Conservation (phyloP, 2,113 vertebrate genomes). For the Isichthys henryi region DNA sequence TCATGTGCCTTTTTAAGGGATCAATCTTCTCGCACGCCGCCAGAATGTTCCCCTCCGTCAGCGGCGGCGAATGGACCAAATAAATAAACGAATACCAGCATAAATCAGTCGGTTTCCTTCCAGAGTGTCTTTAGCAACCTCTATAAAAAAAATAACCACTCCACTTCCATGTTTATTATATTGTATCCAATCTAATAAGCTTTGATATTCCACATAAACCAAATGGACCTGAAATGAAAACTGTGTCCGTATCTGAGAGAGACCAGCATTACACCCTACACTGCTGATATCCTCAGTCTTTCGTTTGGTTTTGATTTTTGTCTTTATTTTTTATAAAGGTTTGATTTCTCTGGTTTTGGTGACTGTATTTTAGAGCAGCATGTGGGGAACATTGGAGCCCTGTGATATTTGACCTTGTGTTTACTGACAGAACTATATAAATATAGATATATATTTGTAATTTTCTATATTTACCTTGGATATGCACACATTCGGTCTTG, state of each 20-base stretch:
- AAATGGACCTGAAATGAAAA: slow-evolving; percentile 41
- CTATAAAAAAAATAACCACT: not conserved
- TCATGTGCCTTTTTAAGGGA: slow-evolving; percentile 70
- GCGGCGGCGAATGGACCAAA: slow-evolving; percentile 39
- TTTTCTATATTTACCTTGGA: slow-evolving; percentile 46
- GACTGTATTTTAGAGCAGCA: slow-evolving; percentile 29
- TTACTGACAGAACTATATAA: slow-evolving; percentile 40
- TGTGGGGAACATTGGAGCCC: slow-evolving; percentile 17
- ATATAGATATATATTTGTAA: slow-evolving; percentile 54
- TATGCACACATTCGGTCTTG: slow-evolving; percentile 41
- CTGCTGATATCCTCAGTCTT: slow-evolving; percentile 31
- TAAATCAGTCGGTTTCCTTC: slow-evolving; percentile 13
- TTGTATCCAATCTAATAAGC: slow-evolving; percentile 31
- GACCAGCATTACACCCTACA: slow-evolving; percentile 41
- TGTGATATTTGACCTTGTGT: slow-evolving; percentile 42
- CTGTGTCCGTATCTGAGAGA: slow-evolving; percentile 37
- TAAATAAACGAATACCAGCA: slow-evolving; percentile 22
- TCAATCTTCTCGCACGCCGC: not conserved
- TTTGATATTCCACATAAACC: slow-evolving; percentile 44
- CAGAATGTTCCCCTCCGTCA: slow-evolving; percentile 7
- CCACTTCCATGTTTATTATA: slow-evolving; percentile 34
- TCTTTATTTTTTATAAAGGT: not conserved
- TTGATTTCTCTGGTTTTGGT: not conserved
- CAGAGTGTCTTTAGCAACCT: slow-evolving; percentile 15
- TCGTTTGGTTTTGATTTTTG: slow-evolving; percentile 8